Base-by-base conservation (phyloP, 53 echinoderm and acorn worm genomes). In the Temnopleurus reevesii region DNA sequence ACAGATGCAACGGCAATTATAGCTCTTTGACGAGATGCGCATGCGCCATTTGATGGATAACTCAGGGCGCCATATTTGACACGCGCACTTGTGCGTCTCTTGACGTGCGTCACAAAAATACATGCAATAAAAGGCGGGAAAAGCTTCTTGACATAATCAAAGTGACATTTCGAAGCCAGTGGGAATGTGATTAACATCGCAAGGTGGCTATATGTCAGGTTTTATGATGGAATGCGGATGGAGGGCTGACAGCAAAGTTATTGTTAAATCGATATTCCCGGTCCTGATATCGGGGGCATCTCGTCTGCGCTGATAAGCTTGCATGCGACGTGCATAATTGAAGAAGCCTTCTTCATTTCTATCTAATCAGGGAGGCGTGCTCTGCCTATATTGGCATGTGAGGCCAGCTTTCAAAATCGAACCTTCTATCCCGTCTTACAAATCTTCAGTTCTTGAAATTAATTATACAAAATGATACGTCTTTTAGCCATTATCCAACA, bases 251-350 rank as follows among this genome's bases (percentile, higher is more conserved):
- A 71, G 71, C 71, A 21, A 71, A 71, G 71, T n/a, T 71, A 71
- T 71, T 41, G 71, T 41, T 71, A 71, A 71, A 71, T 71, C 71
- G 71, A 71, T 71, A 71, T 71, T 5, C 71, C 71, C 71, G 71
- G 36, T 71, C 41, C 71, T n/a, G 43, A n/a, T 38, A 41, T 71
- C 71, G 71, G 41, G 41, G 23, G 34, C n/a, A n/a, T 41, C 36
- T 41, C 71, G 71, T 71, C 71, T 71, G 71, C 38, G 41, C 21
- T 71, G 71, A 71, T 71, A 19, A 19, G 21, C 71, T 23, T n/a
- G 19, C 43, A n/a, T n/a, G 23, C 71, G 41, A 71, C 41, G 71
- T 71, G 71, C 36, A 71, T 71, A 71, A 71, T 71, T 36, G 41
- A 71, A 10, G 71, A 8, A 71, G 41, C 71, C 21, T 71, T 71